Base-by-base conservation (phyloP, 2,888 invertebrate genomes). In the Phyto melanocephala region DNA sequence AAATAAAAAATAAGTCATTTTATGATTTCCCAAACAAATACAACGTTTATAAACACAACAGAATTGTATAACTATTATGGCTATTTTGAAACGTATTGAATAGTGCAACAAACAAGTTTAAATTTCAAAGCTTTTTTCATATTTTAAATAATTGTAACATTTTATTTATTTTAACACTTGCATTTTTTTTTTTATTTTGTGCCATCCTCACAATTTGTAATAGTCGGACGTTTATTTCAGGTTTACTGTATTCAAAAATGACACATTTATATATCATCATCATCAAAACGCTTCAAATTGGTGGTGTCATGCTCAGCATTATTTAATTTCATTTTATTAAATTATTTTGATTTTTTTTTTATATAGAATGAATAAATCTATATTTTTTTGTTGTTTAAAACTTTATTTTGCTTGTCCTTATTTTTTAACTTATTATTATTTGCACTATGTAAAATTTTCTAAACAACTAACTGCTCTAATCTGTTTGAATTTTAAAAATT, bases 301-400 rank as follows among this genome's bases (percentile, higher is more conserved):
- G 78, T 75, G 81, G 78, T 74, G 81, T 74, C 68, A 78, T 78
- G 81, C 78, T 81, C 63, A 81, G 74, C 81, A 81, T 81, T 28
- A 28, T 28, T 68, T 6, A 52, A 17, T 28, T 10, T 22, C 56
- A 62, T 68, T 47, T 47, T 58, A 10, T 2, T 17, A 17, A 11
- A n/a, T n/a, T 86, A 78, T 77, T 75, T 56, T 28, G 1, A 8
- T 72, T 28, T 24, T 63, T 11, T 8, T 10, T 40, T 22, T n/a
- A n/a, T n/a, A n/a, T n/a, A n/a, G n/a, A n/a, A n/a, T n/a, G n/a
- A n/a, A n/a, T n/a, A n/a, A n/a, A n/a, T n/a, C n/a, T n/a, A n/a
- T n/a, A n/a, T 77, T 79, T 72, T 47, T 68, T 77, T 84, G 76
- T 79, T 71, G 6, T 54, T 54, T 50, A 22, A 5, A 24, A 74